Conservation (phyloP, 2,113 vertebrate genomes). For the Amblyornis subalaris region DNA sequence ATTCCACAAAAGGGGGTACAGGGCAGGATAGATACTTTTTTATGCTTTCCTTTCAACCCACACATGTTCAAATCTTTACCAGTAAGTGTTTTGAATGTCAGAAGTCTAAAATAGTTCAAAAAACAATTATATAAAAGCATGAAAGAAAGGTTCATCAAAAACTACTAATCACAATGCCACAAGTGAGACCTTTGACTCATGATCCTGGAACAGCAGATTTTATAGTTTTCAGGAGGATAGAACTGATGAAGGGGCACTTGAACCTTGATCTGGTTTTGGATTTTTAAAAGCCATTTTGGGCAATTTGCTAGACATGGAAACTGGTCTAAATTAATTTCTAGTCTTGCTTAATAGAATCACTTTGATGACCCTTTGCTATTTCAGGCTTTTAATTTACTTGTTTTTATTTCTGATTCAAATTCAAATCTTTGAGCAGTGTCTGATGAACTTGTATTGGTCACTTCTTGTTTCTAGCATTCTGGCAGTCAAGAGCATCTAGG, state of each 20-base stretch:
- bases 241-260: background rate
- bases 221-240: background rate
- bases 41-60: background rate
- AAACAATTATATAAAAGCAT: background rate
- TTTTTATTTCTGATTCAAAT: background rate
- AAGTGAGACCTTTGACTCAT: background rate
- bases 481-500: background rate
- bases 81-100: background rate
- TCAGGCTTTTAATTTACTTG: background rate
- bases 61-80: background rate
- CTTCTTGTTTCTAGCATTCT: background rate
- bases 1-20: background rate
- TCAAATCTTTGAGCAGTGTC: background rate
- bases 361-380: background rate
- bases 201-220: background rate
- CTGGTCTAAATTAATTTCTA: background rate
- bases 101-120: background rate
- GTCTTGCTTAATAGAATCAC: background rate
- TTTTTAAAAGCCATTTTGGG: background rate
- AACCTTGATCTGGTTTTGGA: background rate
- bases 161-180: background rate
- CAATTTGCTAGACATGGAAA: background rate
- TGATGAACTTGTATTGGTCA: background rate
- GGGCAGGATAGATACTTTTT: background rate
- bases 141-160: background rate